phyloP scores from a whole-genome alignment of 2,113 vertebrate genomes.

The Barbus barbus region DNA sequence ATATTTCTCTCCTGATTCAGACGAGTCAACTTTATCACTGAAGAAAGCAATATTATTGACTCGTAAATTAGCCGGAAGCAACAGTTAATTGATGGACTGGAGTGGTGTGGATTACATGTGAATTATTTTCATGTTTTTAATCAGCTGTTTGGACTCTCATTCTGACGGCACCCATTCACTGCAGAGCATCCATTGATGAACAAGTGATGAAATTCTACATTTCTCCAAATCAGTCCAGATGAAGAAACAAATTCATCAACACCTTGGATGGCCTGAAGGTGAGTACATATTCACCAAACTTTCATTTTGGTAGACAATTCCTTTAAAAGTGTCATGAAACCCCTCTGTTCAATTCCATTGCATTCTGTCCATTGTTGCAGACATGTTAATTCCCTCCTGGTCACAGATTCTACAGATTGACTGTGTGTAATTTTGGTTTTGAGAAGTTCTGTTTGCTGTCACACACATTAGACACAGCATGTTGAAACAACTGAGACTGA shows the following conservation, averaged over 20 bases:
- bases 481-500: conserved; percentile 11
- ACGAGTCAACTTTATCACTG: not conserved
- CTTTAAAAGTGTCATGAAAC: not conserved
- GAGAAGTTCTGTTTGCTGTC: conserved; percentile 12
- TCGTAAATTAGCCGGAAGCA: not conserved
- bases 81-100: not conserved
- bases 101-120: no score
- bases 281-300: not conserved
- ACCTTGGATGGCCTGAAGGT: not conserved
- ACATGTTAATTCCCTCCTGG: not conserved
- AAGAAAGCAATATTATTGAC: not conserved
- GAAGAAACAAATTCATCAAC: not conserved
- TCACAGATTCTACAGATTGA: conserved; percentile 18
- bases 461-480: conserved; percentile 16
- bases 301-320: not conserved
- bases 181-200: not conserved
- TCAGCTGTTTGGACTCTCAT: not conserved
- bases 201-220: not conserved
- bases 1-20: no score
- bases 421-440: not conserved
- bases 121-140: not conserved
- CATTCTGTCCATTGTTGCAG: not conserved
- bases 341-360: not conserved
- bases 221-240: no score
- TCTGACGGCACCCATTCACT: not conserved